Base-by-base conservation (phyloP, 2,888 invertebrate genomes). In the Drosophila gaucha region DNA sequence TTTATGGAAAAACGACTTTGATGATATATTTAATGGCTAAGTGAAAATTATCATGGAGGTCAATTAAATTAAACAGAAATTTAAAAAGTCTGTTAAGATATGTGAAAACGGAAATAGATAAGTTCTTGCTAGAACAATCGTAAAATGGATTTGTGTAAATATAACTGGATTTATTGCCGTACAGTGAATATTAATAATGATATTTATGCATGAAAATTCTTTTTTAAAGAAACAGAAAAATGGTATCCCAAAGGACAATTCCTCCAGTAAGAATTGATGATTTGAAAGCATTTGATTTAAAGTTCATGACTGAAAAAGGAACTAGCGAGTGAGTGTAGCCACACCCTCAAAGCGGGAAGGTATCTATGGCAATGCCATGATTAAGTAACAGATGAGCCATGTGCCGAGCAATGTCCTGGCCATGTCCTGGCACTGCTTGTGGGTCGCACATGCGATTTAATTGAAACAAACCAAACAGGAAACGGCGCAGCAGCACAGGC, bases 341-440 rank as follows among this genome's bases (percentile, higher is more conserved):
- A 63, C 70, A 59, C 75, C 75, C 71, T 58, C 43, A 28, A 18
- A 38, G 65, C 41, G 56, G 31, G 30, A 47, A 50, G 46, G 78
- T 82, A 87, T 82, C 86, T 67, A 87, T 87, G 84, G 84, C 83
- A 82, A 87, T 84, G 83, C 83, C 76, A 87, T 84, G 84, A 87
- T 84, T 84, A 87, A 85, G 80, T 86, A 83, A 86, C 84, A 87
- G 87, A 84, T 86, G 83, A 86, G 83, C 75, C 82, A 72, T 85
- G 65, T 70, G 78, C 78, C 82, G 63, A 67, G 78, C 80, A 67
- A 85, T 80, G 82, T 71, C 63, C 72, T 71, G 72, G 50, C 55
- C 50, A 52, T 72, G 66, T 57, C 68, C 71, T 63, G 36, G 26
- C 26, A 39, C 63, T 70, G 84, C 60, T 65, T 62, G 49, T 67